Evolutionary conservation across 2,888 invertebrate species (phyloP).

Genomic region (Monochamus alternatus): DNA sequence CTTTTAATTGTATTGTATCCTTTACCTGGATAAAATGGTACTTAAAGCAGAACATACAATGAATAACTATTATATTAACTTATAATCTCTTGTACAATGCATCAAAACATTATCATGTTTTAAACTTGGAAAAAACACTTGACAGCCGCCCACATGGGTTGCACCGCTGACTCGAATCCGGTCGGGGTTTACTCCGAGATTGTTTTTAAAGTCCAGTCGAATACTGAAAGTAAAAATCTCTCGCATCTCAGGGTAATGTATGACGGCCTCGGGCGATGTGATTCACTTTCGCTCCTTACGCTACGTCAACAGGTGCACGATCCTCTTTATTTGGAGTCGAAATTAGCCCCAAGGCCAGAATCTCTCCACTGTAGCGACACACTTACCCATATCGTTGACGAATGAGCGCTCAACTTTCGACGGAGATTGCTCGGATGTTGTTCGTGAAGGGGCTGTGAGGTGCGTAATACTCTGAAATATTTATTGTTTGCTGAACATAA

Average conservation of each 20-base stretch:
- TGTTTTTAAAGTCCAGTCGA: conserved; percentile 12
- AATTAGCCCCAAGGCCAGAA: conserved; percentile 49
- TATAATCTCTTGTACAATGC: no score
- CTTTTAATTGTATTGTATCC: no score
- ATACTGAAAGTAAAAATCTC: conserved; percentile 50
- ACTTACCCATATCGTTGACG: conserved; percentile 52
- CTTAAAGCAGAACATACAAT: no score
- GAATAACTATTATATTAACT: no score
- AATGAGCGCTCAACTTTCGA: not conserved
- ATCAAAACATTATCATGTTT: no score
- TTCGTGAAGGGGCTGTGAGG: no score
- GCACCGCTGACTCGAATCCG: not conserved
- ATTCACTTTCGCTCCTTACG: conserved; percentile 46
- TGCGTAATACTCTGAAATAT: no score
- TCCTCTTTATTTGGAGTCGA: conserved; percentile 49
- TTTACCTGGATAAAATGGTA: no score
- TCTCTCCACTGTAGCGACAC: conserved; percentile 52
- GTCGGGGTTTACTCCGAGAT: not conserved
- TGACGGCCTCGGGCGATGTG: conserved; percentile 33
- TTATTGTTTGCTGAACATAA: no score
- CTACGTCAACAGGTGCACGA: conserved; percentile 42
- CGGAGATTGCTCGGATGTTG: not conserved
- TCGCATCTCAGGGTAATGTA: conserved; percentile 44
- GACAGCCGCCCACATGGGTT: no score
- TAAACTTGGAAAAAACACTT: no score